Conservation (phyloP, 1,140 invertebrate species). For the Drosophila murphyi region DNA sequence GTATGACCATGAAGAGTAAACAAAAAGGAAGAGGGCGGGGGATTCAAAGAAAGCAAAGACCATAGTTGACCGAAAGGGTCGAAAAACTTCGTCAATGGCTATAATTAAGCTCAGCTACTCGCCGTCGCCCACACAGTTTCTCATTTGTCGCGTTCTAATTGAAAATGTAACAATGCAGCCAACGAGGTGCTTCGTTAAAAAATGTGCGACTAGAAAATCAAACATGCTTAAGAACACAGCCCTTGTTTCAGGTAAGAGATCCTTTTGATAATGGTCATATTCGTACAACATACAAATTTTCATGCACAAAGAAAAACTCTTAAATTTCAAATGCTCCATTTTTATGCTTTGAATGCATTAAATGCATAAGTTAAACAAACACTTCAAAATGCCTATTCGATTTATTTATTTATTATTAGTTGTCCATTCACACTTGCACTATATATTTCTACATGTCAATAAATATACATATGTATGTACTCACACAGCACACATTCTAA, state of each 20-base stretch:
- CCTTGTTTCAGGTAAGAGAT: no score
- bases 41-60: not conserved
- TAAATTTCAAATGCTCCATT: no score
- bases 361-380: no score
- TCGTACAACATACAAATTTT: no score
- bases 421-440: no score
- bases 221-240: no score
- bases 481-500: constrained; percentile 3
- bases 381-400: not conserved
- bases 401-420: no score
- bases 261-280: no score
- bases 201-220: not conserved
- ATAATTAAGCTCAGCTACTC: constrained; percentile 66
- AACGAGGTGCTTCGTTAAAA: not conserved
- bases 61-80: constrained; percentile 38
- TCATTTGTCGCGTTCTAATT: constrained; percentile 54
- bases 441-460: no score
- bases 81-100: constrained; percentile 29
- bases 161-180: constrained; percentile 36
- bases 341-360: no score
- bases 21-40: not conserved
- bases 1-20: constrained; percentile 38
- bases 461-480: not conserved
- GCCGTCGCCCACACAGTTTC: constrained; percentile 52
- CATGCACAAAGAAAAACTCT: no score